phyloP scores from a whole-genome alignment of 2,888 invertebrate species.

The Drosophila barbarae region DNA sequence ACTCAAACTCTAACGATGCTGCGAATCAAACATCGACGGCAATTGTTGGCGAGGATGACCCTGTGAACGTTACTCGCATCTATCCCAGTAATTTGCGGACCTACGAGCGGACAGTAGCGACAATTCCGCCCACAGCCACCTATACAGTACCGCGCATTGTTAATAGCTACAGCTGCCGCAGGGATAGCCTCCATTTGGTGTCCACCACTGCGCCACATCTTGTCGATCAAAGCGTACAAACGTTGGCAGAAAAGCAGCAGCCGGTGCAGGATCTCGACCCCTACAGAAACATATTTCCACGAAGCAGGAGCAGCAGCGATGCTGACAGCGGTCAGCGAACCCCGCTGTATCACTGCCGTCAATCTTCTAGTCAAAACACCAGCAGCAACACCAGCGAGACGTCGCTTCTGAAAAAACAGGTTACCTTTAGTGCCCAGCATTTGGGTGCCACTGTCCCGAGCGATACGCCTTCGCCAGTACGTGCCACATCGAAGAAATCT shows the following conservation, averaged over 20 bases:
- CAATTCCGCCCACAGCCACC: slow-evolving; percentile 21
- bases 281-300: slow-evolving; percentile 14
- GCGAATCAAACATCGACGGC: slow-evolving; percentile 5
- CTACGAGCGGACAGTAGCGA: slow-evolving; percentile 49
- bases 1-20: slow-evolving; percentile 49
- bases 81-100: slow-evolving; percentile 64
- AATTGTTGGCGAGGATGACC: slow-evolving; percentile 38
- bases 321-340: slow-evolving; percentile 25
- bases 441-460: slow-evolving; percentile 38
- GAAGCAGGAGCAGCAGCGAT: slow-evolving; percentile 11
- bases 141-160: slow-evolving; percentile 63
- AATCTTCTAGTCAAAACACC: slow-evolving; percentile 62
- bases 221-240: slow-evolving; percentile 63
- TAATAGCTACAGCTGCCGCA: slow-evolving; percentile 63
- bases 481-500: slow-evolving; percentile 38
- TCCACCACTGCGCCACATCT: slow-evolving; percentile 60
- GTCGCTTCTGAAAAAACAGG: slow-evolving; percentile 56
- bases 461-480: neutral
- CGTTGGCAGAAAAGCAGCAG: slow-evolving; percentile 30
- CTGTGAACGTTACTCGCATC: slow-evolving; percentile 54
- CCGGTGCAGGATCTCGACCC: slow-evolving; percentile 24
- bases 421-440: slow-evolving; percentile 56
- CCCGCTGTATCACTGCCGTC: slow-evolving; percentile 53
- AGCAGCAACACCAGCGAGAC: slow-evolving; percentile 53
- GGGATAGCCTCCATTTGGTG: slow-evolving; percentile 64